These are phyloP conservation scores for Patella caerulea DNA, from an alignment of 2,888 invertebrate species.

Conservation along the genomic window DNA sequence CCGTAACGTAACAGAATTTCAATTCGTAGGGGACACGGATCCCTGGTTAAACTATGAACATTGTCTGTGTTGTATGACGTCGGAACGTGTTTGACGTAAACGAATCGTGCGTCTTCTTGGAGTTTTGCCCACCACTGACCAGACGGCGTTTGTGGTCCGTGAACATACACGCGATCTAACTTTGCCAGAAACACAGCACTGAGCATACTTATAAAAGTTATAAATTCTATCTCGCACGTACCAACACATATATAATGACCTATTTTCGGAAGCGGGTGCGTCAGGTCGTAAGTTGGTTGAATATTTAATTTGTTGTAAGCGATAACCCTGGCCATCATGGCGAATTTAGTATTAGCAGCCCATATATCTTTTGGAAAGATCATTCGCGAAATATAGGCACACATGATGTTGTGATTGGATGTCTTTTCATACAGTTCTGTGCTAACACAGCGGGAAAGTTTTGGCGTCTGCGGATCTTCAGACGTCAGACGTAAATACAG, in stretches of 20 bases:
- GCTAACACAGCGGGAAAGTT: constrained; percentile 21
- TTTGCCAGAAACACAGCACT: constrained; percentile 33
- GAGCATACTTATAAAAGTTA: constrained; percentile 31
- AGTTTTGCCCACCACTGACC: constrained; percentile 34
- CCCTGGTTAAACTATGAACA: not conserved
- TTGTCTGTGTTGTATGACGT: constrained; percentile 15
- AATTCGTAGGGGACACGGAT: constrained; percentile 21
- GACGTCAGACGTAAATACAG: constrained; percentile 16
- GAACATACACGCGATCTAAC: constrained; percentile 31
- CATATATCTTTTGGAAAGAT: constrained; percentile 31
- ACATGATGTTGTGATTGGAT: constrained; percentile 15
- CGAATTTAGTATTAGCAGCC: constrained; percentile 16
- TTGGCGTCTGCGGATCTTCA: constrained; percentile 16
- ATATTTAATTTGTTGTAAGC: constrained; percentile 22
- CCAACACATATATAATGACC: constrained; percentile 30
- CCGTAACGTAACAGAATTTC: constrained; percentile 34
- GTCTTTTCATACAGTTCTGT: constrained; percentile 17
- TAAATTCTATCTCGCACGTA: constrained; percentile 23
- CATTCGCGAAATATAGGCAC: constrained; percentile 14
- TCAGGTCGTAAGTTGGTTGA: not conserved
- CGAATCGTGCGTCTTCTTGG: constrained; percentile 16
- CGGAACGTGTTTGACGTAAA: not conserved
- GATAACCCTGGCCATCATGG: constrained; percentile 20
- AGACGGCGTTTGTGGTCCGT: constrained; percentile 25
- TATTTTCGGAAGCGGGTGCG: constrained; percentile 19